Evolutionary conservation across 2,113 vertebrate species (phyloP).

Genomic region (Melanerpes formicivorus): DNA sequence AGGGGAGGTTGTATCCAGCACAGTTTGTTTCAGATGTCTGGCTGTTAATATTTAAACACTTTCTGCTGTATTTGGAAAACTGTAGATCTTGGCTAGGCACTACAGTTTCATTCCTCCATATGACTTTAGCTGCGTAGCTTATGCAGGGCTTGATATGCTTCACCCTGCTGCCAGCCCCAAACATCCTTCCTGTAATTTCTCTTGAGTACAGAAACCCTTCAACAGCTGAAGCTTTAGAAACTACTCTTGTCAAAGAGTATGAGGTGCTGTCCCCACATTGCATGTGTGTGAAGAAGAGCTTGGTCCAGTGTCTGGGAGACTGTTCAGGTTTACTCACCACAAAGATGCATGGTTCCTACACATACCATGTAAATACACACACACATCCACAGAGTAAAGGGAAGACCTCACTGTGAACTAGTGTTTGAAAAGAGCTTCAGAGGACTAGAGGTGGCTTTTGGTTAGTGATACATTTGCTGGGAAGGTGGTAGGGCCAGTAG

Average conservation of each 20-base stretch:
- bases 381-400: accelerated
- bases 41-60: neutral
- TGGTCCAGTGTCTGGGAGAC: neutral
- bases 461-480: neutral
- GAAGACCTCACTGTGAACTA: neutral
- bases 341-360: neutral
- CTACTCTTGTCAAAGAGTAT: neutral
- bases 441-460: neutral
- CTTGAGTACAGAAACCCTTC: neutral
- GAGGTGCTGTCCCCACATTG: neutral
- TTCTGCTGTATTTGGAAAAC: neutral
- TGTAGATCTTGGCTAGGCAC: neutral
- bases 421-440: neutral
- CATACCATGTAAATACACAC: too few relatives aligned
- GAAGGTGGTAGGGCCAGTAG: neutral
- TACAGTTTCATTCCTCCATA: neutral
- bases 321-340: accelerated
- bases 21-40: conserved; percentile 28
- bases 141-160: neutral
- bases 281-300: neutral
- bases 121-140: neutral
- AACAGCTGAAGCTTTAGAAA: neutral
- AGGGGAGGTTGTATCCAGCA: neutral
- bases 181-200: neutral
- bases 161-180: neutral